Conservation (phyloP, 1,140 invertebrate species). For the Drosophila repletoides region DNA sequence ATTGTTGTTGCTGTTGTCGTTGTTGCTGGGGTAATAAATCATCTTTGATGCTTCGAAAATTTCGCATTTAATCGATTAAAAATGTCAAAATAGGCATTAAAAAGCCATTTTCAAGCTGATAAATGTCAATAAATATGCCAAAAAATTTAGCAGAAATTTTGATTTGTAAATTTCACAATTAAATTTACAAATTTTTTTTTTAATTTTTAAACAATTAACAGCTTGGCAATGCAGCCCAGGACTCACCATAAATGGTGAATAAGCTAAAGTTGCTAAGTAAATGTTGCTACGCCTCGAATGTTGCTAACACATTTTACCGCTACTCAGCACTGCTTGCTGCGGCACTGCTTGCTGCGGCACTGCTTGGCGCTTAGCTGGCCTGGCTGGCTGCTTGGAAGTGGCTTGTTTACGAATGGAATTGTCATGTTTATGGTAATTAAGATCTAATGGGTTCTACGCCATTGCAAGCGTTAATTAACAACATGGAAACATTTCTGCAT, state of each 20-base stretch:
- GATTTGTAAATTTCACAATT: too few species aligned
- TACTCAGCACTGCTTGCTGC: slow-evolving; percentile 1
- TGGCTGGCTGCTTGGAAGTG: too few species aligned
- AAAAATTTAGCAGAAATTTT: too few species aligned
- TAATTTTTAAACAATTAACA: too few species aligned
- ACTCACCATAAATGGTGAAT: too few species aligned
- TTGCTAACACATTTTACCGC: background rate
- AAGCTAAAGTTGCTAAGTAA: background rate
- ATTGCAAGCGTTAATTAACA: slow-evolving; percentile 77
- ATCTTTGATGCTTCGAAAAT: too few species aligned
- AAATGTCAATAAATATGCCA: too few species aligned
- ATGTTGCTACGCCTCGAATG: slow-evolving; percentile 4
- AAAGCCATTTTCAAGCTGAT: background rate
- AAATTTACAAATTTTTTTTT: too few species aligned
- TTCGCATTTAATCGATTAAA: too few species aligned
- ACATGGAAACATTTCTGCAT: slow-evolving; percentile 46
- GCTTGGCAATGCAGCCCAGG: too few species aligned
- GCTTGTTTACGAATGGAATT: slow-evolving; percentile 58
- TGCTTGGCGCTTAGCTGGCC: slow-evolving; percentile 12
- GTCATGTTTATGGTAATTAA: slow-evolving; percentile 80
- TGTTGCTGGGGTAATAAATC: too few species aligned
- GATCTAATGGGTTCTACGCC: slow-evolving; percentile 75
- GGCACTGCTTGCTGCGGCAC: slow-evolving; percentile 1
- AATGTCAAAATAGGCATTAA: background rate
- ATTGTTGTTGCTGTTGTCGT: too few species aligned